Evolutionary conservation across 2,797 vertebrate genomes (phyloP).

Genomic region (Smutsia temminckii): DNA sequence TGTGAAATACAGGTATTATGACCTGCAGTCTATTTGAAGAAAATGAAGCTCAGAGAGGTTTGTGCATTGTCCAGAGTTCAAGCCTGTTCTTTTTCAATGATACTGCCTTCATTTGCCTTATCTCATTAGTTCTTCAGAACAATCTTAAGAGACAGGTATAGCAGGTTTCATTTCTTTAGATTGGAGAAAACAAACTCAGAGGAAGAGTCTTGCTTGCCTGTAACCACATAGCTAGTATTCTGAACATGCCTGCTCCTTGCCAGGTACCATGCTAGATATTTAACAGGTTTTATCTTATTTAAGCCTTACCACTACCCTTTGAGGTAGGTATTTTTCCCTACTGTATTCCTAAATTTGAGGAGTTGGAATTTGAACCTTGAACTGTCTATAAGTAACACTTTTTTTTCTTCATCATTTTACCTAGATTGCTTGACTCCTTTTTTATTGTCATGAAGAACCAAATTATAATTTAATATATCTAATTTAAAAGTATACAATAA

Average conservation of each 20-base stretch:
- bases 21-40: constrained; percentile 7
- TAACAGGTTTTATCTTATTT: not conserved
- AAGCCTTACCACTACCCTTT: not conserved
- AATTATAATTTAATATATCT: not conserved
- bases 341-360: not conserved
- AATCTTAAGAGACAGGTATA: not conserved
- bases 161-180: not conserved
- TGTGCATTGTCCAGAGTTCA: not conserved
- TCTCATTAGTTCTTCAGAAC: not conserved
- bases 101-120: not conserved
- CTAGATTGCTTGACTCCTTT: not conserved
- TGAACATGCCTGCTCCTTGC: not conserved
- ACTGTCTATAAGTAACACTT: not conserved
- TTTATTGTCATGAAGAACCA: not conserved
- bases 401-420: not conserved
- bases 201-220: not conserved
- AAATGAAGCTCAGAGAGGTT: not conserved
- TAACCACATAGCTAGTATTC: not conserved
- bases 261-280: not conserved
- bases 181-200: not conserved
- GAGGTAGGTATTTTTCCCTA: not conserved
- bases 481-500: not conserved
- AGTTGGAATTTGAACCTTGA: constrained; percentile 36
- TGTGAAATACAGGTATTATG: not conserved
- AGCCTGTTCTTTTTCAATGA: not conserved